Base-by-base conservation (phyloP, 2,797 vertebrate species). In the Sebastiscus tertius region DNA sequence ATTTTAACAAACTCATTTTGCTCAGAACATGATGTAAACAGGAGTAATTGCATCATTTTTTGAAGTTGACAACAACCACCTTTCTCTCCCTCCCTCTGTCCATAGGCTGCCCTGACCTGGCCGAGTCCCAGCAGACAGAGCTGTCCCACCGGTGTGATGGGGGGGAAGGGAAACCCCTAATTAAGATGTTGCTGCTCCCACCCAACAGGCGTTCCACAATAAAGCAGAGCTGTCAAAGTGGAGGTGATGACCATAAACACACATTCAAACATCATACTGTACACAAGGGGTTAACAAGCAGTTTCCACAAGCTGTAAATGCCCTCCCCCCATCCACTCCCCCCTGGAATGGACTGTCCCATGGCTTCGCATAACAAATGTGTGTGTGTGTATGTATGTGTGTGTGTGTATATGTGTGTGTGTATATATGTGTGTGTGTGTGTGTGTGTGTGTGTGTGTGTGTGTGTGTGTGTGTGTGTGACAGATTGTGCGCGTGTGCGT, bases 321-420 rank as follows among this genome's bases (percentile, higher is more conserved):
- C 92, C 90, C 94, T 94, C 91, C 94, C 93, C 89, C 78, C 83
- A 92, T 85, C 86, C 93, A 94, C 94, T 86, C 94, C 91, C 92
- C 93, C 88, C 86, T 85, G 73, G 92, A 97, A 96, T 97, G 96
- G 96, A 96, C 94, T 97, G 95, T 95, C 95, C 96, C 96, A 94
- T 89, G 93, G 91, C 91, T 96, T 96, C 96, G 96, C 95, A 96
- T 97, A 96, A 95, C 92, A 77, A 74, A 14, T 72, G 72, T 67
- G 79, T 69, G 65, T 63, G 61, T 33, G 63, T 52, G 80, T 54
- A 77, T 72, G 75, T 73, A 75, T 70, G 62, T 49, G 10, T 65
- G 49, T 70, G 12, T 29, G 33, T 87, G 90, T 92, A 94, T 94
- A 93, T 96, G 62, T 24, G 72, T 52, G 29, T 14, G 49, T 39